Base-by-base conservation (phyloP, 2,888 invertebrate species). In the Lasius fuliginosus region DNA sequence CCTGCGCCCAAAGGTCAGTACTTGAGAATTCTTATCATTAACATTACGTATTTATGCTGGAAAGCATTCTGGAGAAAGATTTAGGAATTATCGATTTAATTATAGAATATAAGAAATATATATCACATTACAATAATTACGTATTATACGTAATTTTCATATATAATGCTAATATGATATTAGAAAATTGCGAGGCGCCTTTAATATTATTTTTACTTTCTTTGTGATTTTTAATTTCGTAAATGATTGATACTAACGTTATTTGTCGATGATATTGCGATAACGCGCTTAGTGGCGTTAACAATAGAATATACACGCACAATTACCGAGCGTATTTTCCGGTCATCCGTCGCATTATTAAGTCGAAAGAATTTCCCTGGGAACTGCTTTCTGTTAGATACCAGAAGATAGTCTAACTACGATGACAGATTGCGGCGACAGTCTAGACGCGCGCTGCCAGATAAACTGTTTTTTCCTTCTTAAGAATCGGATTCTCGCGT, bases 1-100 rank as follows among this genome's bases (percentile, higher is more conserved):
- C 92, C 92, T 40, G 89, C 93, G 83, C 94, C 94, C 11, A 95
- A 95, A 93, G 94, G 95, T 95, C 56, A 42, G 90, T 83, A 56
- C 23, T 67, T 56, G 53, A 76, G 9, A 33, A 60, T 18, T 58
- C 27, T 60, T 42, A 40, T 11, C 40, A n/a, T n/a, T 12, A 27
- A 49, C 27, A 1, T 27, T 36, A 40, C 5, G 30, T 42, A n/a
- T 27, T 42, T n/a, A 53, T 40, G 40, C 36, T 36, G 9, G 3
- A 18, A 30, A 46, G 8, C 30, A 18, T 18, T 62, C 11, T 64
- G 46, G 18, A 27, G n/a, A 27, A n/a, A 77, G 67, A 53, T 18
- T n/a, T 11, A 6, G 11, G 30, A 33, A n/a, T 74, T 62, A 23
- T 30, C 12, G n/a, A 5, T 30, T 60, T 5, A 12, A 60, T 30